Conservation (phyloP, 2,113 vertebrate genomes). For the Trogon melanurus region DNA sequence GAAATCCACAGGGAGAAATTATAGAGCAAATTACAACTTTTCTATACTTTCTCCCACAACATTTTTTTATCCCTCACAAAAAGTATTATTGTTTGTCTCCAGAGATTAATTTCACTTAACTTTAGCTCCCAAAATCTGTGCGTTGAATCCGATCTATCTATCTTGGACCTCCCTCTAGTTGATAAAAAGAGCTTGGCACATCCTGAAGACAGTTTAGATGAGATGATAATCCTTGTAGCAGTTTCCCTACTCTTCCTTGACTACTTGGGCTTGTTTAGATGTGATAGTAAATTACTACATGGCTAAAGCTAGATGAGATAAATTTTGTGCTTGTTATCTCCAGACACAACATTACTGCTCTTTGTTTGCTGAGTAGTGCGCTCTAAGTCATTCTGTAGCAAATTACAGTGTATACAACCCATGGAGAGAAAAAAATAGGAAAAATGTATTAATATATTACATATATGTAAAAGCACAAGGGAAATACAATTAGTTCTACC, state of each 20-base stretch:
- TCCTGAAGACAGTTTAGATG: background rate
- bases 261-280: background rate
- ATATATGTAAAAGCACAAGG: accelerated
- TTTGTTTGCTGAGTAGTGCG: background rate
- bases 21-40: background rate
- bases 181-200: background rate
- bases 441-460: no score
- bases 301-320: background rate
- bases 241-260: background rate
- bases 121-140: background rate
- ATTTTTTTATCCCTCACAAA: background rate
- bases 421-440: background rate
- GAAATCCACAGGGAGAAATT: background rate
- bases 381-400: background rate
- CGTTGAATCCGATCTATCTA: background rate
- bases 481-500: background rate
- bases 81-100: background rate
- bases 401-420: background rate
- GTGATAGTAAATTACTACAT: background rate
- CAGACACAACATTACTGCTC: background rate
- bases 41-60: background rate
- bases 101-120: background rate
- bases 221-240: background rate
- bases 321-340: background rate
- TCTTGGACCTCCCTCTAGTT: background rate